phyloP scores from a whole-genome alignment of 2,113 vertebrate species.

The Ardeotis arabs region DNA sequence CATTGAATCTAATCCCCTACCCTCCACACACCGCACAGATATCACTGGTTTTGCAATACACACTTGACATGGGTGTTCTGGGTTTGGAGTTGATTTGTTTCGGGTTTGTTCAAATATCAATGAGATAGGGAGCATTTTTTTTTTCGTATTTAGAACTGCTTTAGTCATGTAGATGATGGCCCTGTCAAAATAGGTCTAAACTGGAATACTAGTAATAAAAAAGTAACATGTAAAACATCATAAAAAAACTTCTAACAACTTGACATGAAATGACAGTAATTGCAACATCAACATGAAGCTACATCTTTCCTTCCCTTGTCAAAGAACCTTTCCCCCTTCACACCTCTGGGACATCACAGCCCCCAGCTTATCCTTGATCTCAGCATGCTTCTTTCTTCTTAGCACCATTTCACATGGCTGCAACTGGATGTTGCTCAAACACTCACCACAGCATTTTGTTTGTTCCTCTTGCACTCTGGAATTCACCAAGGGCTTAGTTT shows the following conservation, averaged over 20 bases:
- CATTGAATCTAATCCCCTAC: background rate
- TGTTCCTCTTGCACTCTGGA: background rate
- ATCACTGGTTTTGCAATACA: background rate
- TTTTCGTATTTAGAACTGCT: background rate
- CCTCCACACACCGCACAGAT: fast-evolving
- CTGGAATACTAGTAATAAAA: background rate
- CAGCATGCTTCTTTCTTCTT: background rate
- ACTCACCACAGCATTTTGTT: background rate
- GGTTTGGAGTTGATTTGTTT: background rate
- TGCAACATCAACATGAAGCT: background rate
- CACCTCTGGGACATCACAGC: fast-evolving
- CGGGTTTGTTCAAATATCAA: background rate
- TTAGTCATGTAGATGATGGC: background rate
- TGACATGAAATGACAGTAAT: background rate
- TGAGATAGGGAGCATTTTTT: background rate
- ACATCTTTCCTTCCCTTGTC: background rate
- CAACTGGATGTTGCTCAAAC: background rate
- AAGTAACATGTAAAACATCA: background rate
- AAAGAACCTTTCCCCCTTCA: background rate
- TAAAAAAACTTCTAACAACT: background rate
- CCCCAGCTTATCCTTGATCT: background rate
- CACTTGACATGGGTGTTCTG: background rate
- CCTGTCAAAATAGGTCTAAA: background rate
- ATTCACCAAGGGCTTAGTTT: background rate
- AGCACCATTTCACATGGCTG: background rate